Evolutionary conservation across 2,888 invertebrate species (phyloP).

Genomic region (Agrotis exclamationis): DNA sequence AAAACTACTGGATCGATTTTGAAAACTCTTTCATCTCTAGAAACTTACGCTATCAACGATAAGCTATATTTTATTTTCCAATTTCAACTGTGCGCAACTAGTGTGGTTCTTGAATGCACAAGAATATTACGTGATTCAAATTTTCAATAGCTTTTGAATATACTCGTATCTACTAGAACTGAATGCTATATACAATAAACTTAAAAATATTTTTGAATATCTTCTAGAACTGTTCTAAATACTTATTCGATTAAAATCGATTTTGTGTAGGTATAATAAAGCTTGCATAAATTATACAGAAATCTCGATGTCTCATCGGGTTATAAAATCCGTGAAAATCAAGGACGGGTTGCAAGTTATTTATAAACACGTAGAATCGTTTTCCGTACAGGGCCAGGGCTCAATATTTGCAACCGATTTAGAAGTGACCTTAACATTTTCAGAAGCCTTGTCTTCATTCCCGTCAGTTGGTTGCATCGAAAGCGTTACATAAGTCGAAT

Average conservation of each 20-base stretch:
- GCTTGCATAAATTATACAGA: background rate
- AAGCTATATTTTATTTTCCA: too few species aligned
- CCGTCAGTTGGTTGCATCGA: constrained; percentile 37
- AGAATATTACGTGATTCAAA: background rate
- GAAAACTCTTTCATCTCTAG: too few species aligned
- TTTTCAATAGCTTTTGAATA: background rate
- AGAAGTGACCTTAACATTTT: constrained; percentile 39
- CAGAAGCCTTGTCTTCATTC: constrained; percentile 14
- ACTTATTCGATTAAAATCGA: too few species aligned
- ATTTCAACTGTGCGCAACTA: too few species aligned
- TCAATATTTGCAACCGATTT: constrained; percentile 12
- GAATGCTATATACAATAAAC: background rate
- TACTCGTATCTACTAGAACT: background rate
- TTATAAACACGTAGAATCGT: constrained; percentile 1
- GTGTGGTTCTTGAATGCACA: background rate
- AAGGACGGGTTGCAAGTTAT: background rate
- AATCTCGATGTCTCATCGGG: background rate
- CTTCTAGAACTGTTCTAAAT: too few species aligned
- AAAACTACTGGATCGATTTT: too few species aligned
- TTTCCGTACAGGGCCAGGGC: background rate
- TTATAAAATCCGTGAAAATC: background rate
- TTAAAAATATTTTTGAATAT: too few species aligned
- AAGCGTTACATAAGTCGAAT: constrained; percentile 24
- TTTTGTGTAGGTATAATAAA: too few species aligned
- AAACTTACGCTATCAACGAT: too few species aligned